These are phyloP conservation scores for Sula dactylatra DNA, from an alignment of 2,113 vertebrate genomes.

Conservation along the genomic window DNA sequence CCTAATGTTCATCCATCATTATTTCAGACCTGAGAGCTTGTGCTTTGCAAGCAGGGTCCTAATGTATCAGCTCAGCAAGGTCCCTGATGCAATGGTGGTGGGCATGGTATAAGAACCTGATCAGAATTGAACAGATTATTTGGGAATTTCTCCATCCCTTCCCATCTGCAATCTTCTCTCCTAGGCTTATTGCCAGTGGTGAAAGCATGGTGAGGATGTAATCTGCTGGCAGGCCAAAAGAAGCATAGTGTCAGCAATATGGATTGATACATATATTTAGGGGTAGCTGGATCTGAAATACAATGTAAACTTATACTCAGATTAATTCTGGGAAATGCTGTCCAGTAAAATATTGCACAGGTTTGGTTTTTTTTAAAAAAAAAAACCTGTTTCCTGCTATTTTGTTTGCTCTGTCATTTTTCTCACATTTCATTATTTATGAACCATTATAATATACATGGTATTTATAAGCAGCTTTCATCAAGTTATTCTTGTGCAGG, in stretches of 20 bases:
- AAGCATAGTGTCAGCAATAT: constrained; percentile 25
- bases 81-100: background rate
- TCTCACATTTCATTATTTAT: background rate
- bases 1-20: constrained; percentile 52
- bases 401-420: background rate
- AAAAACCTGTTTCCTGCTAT: background rate
- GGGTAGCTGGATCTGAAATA: constrained; percentile 1
- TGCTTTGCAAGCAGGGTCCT: constrained; percentile 2
- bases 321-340: background rate
- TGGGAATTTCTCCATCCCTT: constrained; percentile 59
- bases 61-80: background rate
- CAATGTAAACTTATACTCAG: background rate
- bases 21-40: constrained; percentile 11
- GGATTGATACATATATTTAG: background rate
- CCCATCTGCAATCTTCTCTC: constrained; percentile 48
- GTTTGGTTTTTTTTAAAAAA: background rate
- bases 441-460: background rate
- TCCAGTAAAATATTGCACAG: background rate
- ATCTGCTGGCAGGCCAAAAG: constrained; percentile 14
- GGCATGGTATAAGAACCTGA: background rate
- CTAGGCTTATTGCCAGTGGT: constrained; percentile 43
- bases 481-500: background rate
- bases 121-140: constrained; percentile 53
- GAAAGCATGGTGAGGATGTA: constrained; percentile 8
- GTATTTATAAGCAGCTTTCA: background rate